A percentile compares a stretch with the other conserved stretches of the same genome.
Evolutionary conservation across 2,888 invertebrate species (phyloP).

Genomic region (Tetropium fuscum): DNA sequence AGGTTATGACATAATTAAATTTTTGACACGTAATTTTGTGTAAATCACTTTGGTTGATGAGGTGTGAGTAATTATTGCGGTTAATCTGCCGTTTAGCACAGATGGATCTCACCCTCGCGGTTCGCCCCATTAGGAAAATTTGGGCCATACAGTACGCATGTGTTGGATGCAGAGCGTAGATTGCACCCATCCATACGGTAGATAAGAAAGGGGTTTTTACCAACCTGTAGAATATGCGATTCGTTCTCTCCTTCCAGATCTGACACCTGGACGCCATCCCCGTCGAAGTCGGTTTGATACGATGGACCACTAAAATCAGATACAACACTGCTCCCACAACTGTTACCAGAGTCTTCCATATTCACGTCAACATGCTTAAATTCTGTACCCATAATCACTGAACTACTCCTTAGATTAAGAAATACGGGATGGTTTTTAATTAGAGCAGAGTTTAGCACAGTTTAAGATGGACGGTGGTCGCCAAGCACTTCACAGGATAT

Average conservation of each 20-base stretch:
- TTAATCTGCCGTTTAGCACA: no score
- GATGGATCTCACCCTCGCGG: no score
- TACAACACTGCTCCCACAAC: slow-evolving; percentile 65
- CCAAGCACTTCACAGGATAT: slow-evolving; percentile 26
- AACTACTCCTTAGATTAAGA: not conserved
- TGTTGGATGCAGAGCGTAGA: not conserved
- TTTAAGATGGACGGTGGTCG: not conserved
- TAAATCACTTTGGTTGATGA: no score
- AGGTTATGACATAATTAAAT: no score
- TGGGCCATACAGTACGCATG: slow-evolving; percentile 13
- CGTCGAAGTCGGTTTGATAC: slow-evolving; percentile 68
- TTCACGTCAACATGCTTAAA: slow-evolving; percentile 61
- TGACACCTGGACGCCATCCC: slow-evolving; percentile 71
- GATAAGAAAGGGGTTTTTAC: slow-evolving; percentile 29
- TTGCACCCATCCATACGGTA: not conserved
- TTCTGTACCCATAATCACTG: slow-evolving; percentile 62
- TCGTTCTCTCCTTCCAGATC: slow-evolving; percentile 70
- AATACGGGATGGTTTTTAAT: not conserved
- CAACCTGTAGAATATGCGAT: slow-evolving; percentile 61
- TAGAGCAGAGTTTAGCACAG: slow-evolving; percentile 1
- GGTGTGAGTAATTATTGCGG: no score
- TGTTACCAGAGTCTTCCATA: slow-evolving; percentile 66
- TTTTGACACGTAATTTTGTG: not conserved
- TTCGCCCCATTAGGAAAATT: not conserved
- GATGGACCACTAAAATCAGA: slow-evolving; percentile 62